phyloP scores from a whole-genome alignment of 2,888 invertebrate genomes.

The Drosophila limbata region DNA sequence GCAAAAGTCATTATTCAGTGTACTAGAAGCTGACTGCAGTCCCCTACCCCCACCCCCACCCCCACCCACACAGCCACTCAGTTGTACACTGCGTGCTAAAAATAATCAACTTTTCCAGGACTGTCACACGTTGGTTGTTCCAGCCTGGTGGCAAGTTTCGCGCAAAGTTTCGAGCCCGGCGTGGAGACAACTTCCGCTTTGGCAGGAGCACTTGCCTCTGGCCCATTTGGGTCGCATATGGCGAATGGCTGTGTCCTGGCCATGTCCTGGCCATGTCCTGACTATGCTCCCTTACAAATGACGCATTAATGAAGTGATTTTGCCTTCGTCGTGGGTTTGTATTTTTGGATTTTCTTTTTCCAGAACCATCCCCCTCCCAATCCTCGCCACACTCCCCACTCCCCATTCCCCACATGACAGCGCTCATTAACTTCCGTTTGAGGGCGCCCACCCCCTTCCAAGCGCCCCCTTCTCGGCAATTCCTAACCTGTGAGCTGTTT shows the following conservation, averaged over 20 bases:
- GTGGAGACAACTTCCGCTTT: conserved; percentile 69
- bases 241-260: conserved; percentile 45
- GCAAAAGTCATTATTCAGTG: conserved; percentile 81
- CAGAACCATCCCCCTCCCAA: conserved; percentile 4
- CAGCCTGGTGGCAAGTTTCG: conserved; percentile 70
- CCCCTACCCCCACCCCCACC: conserved; percentile 17
- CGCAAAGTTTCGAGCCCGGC: conserved; percentile 67
- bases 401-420: conserved; percentile 13
- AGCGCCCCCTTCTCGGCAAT: background rate
- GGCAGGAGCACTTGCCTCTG: conserved; percentile 44
- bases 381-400: background rate
- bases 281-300: conserved; percentile 76
- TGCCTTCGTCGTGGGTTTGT: conserved; percentile 60
- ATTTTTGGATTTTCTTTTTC: conserved; percentile 54
- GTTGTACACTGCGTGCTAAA: conserved; percentile 60
- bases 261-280: conserved; percentile 51
- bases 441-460: conserved; percentile 39
- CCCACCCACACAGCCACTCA: too few relatives aligned
- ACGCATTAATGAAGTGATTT: conserved; percentile 85
- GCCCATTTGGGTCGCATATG: conserved; percentile 55
- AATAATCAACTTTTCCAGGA: conserved; percentile 82
- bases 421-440: conserved; percentile 76
- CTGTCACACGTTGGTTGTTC: conserved; percentile 75
- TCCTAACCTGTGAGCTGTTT: conserved; percentile 60
- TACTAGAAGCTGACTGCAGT: conserved; percentile 64